phyloP scores from a whole-genome alignment of 2,113 vertebrate genomes.

The Raphicerus campestris region DNA sequence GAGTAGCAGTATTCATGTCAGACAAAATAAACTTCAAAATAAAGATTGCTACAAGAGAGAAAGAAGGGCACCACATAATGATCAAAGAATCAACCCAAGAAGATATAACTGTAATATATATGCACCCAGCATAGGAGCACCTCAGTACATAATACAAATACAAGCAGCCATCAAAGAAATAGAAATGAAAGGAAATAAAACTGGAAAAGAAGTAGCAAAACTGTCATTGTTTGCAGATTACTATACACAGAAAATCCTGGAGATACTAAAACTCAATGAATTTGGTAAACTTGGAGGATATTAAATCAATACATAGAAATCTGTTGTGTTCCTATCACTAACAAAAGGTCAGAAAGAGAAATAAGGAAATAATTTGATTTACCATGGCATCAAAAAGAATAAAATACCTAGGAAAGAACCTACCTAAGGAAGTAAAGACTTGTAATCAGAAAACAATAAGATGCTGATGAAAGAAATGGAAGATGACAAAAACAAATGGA shows the following conservation, averaged over 20 bases:
- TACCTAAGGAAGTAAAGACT: background rate
- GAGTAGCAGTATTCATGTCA: background rate
- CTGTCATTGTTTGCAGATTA: background rate
- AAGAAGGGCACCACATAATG: background rate
- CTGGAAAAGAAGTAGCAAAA: background rate
- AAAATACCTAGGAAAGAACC: background rate
- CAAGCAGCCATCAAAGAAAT: background rate
- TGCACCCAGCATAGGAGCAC: background rate
- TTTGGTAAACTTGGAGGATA: background rate
- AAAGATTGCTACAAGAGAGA: background rate
- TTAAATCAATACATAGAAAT: background rate
- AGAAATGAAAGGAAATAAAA: background rate
- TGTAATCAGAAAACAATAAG: background rate
- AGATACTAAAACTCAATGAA: background rate
- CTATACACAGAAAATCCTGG: background rate
- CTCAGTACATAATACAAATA: background rate
- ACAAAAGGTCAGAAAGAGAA: background rate
- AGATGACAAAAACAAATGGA: background rate
- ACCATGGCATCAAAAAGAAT: background rate
- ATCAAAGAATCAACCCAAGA: background rate
- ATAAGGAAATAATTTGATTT: background rate
- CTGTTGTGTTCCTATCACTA: background rate
- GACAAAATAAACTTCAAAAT: background rate
- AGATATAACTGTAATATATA: background rate
- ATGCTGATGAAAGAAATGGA: background rate